A percentile compares a stretch with the other conserved stretches of the same genome.
Evolutionary conservation across 1,140 invertebrate species (phyloP).

Genomic region (Danaus plexippus): DNA sequence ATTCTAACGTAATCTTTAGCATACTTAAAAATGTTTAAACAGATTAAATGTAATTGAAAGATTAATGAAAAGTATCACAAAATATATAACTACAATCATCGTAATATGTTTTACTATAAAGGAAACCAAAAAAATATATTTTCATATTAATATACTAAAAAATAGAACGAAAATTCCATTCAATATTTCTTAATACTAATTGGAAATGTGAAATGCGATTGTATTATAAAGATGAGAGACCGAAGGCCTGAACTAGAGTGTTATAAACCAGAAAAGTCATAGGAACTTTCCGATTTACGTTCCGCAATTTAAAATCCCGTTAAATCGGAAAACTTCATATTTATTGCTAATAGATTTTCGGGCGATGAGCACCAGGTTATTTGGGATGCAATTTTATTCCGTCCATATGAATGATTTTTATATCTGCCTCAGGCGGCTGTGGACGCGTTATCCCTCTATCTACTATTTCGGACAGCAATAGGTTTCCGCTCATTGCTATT

Average conservation of each 20-base stretch:
- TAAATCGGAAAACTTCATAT: constrained; percentile 71
- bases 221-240: no score
- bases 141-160: no score
- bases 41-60: no score
- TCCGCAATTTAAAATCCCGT: constrained; percentile 63
- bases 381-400: constrained; percentile 71
- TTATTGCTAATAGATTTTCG: constrained; percentile 72
- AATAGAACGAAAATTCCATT: no score
- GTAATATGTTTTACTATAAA: no score
- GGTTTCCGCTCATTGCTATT: constrained; percentile 30
- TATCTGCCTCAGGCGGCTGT: constrained; percentile 47
- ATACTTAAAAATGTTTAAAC: no score
- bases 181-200: no score
- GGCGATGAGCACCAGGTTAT: constrained; percentile 65
- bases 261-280: constrained; percentile 59
- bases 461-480: constrained; percentile 49
- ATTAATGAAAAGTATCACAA: no score
- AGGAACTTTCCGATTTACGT: constrained; percentile 47
- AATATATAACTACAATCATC: no score
- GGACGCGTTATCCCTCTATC: constrained; percentile 37
- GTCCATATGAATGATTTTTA: constrained; percentile 71
- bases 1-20: no score
- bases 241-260: constrained; percentile 31
- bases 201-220: no score
- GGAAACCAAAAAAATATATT: no score